These are phyloP conservation scores for Anhinga anhinga DNA, from an alignment of 2,113 vertebrate genomes.

Conservation along the genomic window DNA sequence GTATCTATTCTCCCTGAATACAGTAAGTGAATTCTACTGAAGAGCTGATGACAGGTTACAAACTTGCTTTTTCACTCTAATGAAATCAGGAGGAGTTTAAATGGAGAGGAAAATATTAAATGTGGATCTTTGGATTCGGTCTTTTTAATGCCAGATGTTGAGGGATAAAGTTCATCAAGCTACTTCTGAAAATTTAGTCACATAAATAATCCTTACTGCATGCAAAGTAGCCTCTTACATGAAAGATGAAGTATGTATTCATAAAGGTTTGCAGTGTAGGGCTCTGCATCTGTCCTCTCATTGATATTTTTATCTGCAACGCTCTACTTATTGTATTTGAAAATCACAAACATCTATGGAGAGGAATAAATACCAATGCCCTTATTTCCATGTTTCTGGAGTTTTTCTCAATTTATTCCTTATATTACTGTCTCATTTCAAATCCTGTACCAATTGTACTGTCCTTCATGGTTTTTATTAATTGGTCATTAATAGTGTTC, in stretches of 20 bases:
- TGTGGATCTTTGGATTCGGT: not conserved
- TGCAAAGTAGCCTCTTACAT: not conserved
- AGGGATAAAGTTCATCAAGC: not conserved
- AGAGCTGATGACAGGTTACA: conserved; percentile 14
- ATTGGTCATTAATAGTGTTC: not conserved
- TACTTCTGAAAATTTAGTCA: not conserved
- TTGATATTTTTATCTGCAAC: not conserved
- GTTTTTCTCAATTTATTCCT: not conserved
- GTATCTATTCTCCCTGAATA: not conserved
- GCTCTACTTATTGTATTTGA: not conserved
- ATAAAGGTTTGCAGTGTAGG: not conserved
- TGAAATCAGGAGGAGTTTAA: not conserved
- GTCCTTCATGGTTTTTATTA: not conserved
- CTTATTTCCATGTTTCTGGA: not conserved
- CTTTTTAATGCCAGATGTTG: conserved; percentile 15
- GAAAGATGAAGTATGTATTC: not conserved
- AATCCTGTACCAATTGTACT: not conserved
- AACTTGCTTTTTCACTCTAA: not conserved
- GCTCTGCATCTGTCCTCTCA: not conserved
- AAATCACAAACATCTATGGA: not conserved
- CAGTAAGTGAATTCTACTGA: not conserved
- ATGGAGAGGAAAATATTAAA: not conserved
- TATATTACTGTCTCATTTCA: accelerated
- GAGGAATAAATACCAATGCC: not conserved
- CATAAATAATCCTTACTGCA: not conserved